Percentiles rank a stretch among this genome's conserved stretches.
Conservation (phyloP, 2,888 invertebrate species). For the Aelia acuminata region DNA sequence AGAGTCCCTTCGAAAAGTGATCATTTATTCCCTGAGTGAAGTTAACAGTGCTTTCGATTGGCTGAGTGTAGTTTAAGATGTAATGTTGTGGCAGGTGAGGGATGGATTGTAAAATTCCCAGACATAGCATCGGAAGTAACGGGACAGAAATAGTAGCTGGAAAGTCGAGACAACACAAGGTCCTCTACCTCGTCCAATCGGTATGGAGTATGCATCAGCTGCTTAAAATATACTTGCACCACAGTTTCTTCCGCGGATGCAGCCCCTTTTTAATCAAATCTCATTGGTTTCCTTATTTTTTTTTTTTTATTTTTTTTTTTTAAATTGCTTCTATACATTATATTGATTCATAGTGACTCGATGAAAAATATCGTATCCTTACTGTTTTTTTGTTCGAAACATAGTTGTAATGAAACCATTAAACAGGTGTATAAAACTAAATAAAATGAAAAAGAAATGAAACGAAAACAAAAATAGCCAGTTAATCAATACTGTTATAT, state of each 20-base stretch:
- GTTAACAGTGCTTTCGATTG: neutral
- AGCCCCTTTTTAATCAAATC: too few relatives aligned
- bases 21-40: neutral
- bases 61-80: neutral
- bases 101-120: neutral
- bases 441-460: too few relatives aligned
- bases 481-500: too few relatives aligned
- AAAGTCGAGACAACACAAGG: slow-evolving; percentile 3
- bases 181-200: slow-evolving; percentile 11
- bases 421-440: too few relatives aligned
- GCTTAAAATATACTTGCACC: neutral
- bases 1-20: neutral
- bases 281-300: too few relatives aligned
- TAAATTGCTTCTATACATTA: too few relatives aligned
- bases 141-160: neutral
- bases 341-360: too few relatives aligned
- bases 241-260: neutral
- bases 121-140: neutral
- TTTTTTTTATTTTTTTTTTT: too few relatives aligned
- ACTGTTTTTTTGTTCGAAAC: too few relatives aligned
- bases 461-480: too few relatives aligned
- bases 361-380: too few relatives aligned
- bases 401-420: too few relatives aligned
- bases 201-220: slow-evolving; percentile 14
- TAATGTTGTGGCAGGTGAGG: neutral